Percentiles rank a stretch among this genome's conserved stretches.
These are phyloP conservation scores for Parelbella ahira DNA, from an alignment of 2,888 invertebrate genomes.

Conservation along the genomic window DNA sequence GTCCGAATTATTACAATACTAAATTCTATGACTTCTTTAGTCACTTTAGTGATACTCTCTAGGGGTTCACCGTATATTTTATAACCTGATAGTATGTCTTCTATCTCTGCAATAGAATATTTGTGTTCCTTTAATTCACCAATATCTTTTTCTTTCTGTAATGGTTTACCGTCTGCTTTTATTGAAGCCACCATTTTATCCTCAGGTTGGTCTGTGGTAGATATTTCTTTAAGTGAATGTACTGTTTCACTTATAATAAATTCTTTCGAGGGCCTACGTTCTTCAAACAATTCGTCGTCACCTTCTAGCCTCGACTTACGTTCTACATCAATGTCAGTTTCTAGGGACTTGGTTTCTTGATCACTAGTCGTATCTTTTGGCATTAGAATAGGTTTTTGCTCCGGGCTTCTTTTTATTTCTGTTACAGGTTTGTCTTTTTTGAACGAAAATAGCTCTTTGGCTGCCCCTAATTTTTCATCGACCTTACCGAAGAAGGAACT, in stretches of 20 bases:
- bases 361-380: too few relatives aligned
- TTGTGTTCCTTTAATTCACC: too few relatives aligned
- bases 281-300: too few relatives aligned
- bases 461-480: constrained; percentile 44
- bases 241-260: too few relatives aligned
- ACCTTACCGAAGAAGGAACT: constrained; percentile 45
- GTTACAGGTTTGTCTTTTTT: constrained; percentile 32
- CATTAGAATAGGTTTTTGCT: constrained; percentile 11
- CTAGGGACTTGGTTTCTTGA: not conserved
- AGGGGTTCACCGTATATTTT: constrained; percentile 31
- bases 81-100: constrained; percentile 28
- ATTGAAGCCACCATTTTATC: too few relatives aligned
- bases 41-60: constrained; percentile 31
- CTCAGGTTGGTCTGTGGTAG: too few relatives aligned
- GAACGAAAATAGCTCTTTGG: constrained; percentile 43
- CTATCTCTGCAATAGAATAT: constrained; percentile 24
- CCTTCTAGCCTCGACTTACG: not conserved
- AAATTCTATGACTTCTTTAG: constrained; percentile 30
- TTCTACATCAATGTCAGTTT: not conserved
- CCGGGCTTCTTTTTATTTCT: constrained; percentile 10
- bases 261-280: not conserved
- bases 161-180: too few relatives aligned
- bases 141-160: too few relatives aligned
- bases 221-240: too few relatives aligned
- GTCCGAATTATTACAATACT: constrained; percentile 29